phyloP scores from a whole-genome alignment of 2,888 invertebrate species.

The Tenthredo mesomela region DNA sequence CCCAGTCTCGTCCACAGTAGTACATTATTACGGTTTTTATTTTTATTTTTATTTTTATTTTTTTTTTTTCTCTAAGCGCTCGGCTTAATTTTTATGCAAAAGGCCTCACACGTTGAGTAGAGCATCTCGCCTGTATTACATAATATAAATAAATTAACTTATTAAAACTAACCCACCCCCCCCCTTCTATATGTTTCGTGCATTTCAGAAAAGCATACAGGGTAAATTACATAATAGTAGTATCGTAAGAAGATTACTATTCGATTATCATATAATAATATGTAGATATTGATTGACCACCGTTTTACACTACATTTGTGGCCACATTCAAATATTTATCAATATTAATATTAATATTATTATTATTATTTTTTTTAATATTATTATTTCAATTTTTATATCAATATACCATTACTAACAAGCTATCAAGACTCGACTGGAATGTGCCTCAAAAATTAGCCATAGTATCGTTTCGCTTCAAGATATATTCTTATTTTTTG shows the following conservation, averaged over 20 bases:
- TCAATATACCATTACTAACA: constrained; percentile 72
- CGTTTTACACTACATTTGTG: constrained; percentile 70
- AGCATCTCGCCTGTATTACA: constrained; percentile 63
- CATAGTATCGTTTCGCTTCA: constrained; percentile 27
- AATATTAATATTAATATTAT: constrained; percentile 46
- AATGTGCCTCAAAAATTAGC: constrained; percentile 68
- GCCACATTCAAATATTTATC: constrained; percentile 65
- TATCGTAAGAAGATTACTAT: constrained; percentile 62
- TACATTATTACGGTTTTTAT: constrained; percentile 47
- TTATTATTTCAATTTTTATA: constrained; percentile 58
- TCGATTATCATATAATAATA: constrained; percentile 59
- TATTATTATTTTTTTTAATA: constrained; percentile 36
- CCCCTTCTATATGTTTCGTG: constrained; percentile 94
- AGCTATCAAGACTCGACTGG: constrained; percentile 74
- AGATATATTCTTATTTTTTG: constrained; percentile 51
- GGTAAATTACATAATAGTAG: constrained; percentile 78
- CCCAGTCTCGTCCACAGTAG: constrained; percentile 56
- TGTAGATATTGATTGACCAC: constrained; percentile 70
- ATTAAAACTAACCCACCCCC: constrained; percentile 78
- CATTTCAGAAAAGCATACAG: constrained; percentile 93
- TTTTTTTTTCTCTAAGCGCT: constrained; percentile 56
- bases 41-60: constrained; percentile 48
- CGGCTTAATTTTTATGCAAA: constrained; percentile 75
- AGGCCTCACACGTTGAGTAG: constrained; percentile 70
- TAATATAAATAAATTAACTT: constrained; percentile 77